Evolutionary conservation across 2,797 vertebrate species (phyloP), one percentile per base, ranked within the genome.

Genomic region (Prionace glauca): DNA sequence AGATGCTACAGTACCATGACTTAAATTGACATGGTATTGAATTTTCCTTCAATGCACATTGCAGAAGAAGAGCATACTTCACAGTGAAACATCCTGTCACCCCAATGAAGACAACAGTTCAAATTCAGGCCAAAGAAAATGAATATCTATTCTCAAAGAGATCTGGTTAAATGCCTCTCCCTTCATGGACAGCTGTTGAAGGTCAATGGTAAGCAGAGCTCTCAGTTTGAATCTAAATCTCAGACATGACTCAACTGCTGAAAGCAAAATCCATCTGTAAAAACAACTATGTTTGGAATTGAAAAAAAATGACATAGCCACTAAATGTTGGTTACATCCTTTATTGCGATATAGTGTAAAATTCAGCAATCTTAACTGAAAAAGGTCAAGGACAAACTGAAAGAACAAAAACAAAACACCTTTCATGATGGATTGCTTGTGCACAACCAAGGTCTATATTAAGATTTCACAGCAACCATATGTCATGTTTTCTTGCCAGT

Each of bases 191-290:
- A 95, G 93, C 93, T 95, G 93, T 95, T 95, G 45, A 95, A 71
- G 92, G 93, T 95, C 93, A 95, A 16, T 74, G 71, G 41, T 95
- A 74, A 95, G 93, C 69, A 95, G 71, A n/a, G 26, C 60, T 94
- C 67, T 95, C 93, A 95, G 93, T 74, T 94, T 94, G 71, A 94
- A 45, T 71, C 26, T 56, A 95, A 74, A 50, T 12, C 22, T 95
- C 71, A 95, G 93, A 95, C 93, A 95, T 74, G 41, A 95, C 45
- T 95, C 93, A 95, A 95, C 69, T 50, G 69, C 36, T 95, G 26
- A 95, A 77, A 95, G 93, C 71, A 95, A 77, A 74, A 95, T 95
- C 93, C 93, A 95, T 95, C 67, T 95, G 93, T 74, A 50, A 50
- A 95, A 95, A 95, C 93, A 95, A 16, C 93, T 56, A 32, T 45